Evolutionary conservation across 2,113 vertebrate genomes (phyloP).

Genomic region (Spizaetus ornatus): DNA sequence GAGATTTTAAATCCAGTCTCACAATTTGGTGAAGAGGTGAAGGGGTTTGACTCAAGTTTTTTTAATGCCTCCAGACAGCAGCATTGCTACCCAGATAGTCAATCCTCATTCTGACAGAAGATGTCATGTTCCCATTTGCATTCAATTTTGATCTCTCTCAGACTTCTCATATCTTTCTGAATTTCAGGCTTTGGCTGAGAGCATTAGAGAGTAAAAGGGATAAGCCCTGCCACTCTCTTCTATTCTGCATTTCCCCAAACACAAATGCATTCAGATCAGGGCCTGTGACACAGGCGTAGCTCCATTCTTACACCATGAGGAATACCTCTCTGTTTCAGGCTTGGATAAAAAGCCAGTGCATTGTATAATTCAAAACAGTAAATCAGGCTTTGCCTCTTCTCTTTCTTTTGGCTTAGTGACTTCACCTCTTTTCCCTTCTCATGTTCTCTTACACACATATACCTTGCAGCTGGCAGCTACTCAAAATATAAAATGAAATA

Average conservation of each 20-base stretch:
- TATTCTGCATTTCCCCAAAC: background rate
- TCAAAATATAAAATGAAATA: background rate
- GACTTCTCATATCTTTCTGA: background rate
- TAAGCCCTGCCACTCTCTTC: background rate
- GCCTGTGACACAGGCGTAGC: background rate
- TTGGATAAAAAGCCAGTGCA: background rate
- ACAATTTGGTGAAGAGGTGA: background rate
- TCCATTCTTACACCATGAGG: background rate
- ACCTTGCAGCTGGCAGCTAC: background rate
- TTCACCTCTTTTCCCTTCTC: background rate
- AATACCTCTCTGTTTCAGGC: background rate
- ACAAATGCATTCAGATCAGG: background rate
- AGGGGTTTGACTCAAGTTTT: background rate
- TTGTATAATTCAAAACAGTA: background rate
- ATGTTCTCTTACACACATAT: background rate
- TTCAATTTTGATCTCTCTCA: constrained; percentile 21
- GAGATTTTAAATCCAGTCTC: background rate
- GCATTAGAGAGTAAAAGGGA: background rate
- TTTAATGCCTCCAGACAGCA: background rate
- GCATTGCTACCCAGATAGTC: background rate
- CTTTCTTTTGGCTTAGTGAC: background rate
- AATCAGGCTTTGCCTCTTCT: background rate
- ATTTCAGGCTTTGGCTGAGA: background rate
- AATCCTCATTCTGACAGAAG: background rate
- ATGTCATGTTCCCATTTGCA: background rate